Evolutionary conservation across 1,140 invertebrate species (phyloP).

Genomic region (Xylocopa sonorina): DNA sequence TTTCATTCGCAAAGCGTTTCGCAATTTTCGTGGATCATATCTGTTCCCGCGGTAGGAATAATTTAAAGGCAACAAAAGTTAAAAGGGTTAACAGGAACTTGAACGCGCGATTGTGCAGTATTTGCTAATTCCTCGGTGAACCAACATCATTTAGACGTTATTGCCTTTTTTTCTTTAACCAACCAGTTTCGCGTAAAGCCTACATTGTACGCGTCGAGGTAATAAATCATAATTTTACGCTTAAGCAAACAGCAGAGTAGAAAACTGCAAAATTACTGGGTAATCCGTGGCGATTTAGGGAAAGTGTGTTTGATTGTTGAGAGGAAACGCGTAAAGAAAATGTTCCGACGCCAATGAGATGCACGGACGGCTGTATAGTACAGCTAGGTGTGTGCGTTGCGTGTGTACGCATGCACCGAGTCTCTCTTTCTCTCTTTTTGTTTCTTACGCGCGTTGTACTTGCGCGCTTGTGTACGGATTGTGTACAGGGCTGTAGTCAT

Average conservation of each 20-base stretch:
- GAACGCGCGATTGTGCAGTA: neutral
- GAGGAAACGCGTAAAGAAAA: neutral
- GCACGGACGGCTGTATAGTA: neutral
- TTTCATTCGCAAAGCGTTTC: neutral
- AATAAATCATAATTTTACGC: neutral
- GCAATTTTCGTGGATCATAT: neutral
- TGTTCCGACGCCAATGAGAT: conserved; percentile 42
- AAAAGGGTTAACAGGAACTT: neutral
- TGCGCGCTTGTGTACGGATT: conserved; percentile 27
- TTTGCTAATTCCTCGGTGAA: neutral
- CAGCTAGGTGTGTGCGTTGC: neutral
- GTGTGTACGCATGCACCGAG: conserved; percentile 18
- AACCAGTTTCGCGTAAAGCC: neutral
- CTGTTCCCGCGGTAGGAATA: neutral
- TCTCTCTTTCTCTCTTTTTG: conserved; percentile 37
- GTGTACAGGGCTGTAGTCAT: conserved; percentile 38
- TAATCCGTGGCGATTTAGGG: neutral
- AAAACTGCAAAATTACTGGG: neutral
- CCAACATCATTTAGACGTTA: neutral
- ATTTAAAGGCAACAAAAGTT: neutral
- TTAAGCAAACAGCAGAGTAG: neutral
- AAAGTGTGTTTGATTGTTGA: neutral
- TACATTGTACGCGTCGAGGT: neutral
- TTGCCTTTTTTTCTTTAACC: neutral
- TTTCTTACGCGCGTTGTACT: conserved; percentile 48